These are phyloP conservation scores for Malthinus seriepunctatus DNA, from an alignment of 2,888 invertebrate species.

Conservation along the genomic window DNA sequence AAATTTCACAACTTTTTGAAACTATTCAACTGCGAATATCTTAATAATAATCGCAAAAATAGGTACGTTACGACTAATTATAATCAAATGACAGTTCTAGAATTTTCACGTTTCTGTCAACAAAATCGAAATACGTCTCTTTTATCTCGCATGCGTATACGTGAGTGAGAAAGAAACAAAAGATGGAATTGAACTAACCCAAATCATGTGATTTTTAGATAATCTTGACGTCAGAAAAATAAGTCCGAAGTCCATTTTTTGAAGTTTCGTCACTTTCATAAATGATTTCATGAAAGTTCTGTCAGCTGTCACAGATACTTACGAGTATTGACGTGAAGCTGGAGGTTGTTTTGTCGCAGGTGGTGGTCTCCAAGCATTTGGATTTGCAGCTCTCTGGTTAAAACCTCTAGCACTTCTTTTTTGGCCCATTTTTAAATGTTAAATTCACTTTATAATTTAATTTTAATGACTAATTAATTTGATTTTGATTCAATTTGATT, in stretches of 20 bases:
- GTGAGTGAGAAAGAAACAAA: constrained; percentile 1
- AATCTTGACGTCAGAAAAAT: too few relatives aligned
- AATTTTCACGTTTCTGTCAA: constrained; percentile 5
- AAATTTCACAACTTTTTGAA: constrained; percentile 9
- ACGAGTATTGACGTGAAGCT: constrained; percentile 1
- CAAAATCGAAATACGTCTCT: constrained; percentile 4
- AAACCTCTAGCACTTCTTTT: too few relatives aligned
- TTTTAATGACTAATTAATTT: too few relatives aligned
- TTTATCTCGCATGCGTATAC: too few relatives aligned
- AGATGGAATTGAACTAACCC: neutral
- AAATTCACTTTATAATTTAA: too few relatives aligned
- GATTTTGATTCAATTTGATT: too few relatives aligned
- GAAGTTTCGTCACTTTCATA: neutral
- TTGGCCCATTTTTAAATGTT: too few relatives aligned
- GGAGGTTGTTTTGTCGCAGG: constrained; percentile 11
- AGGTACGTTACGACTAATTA: neutral
- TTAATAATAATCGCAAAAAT: neutral
- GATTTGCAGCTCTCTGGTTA: neutral
- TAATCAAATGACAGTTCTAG: constrained; percentile 15
- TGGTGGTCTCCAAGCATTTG: constrained; percentile 8
- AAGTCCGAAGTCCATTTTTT: too few relatives aligned
- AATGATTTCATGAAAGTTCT: neutral
- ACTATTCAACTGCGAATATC: neutral
- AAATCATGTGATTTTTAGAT: neutral
- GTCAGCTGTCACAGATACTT: neutral